These are phyloP conservation scores for Idaea dimidiata DNA, from an alignment of 2,888 invertebrate species.

Conservation along the genomic window DNA sequence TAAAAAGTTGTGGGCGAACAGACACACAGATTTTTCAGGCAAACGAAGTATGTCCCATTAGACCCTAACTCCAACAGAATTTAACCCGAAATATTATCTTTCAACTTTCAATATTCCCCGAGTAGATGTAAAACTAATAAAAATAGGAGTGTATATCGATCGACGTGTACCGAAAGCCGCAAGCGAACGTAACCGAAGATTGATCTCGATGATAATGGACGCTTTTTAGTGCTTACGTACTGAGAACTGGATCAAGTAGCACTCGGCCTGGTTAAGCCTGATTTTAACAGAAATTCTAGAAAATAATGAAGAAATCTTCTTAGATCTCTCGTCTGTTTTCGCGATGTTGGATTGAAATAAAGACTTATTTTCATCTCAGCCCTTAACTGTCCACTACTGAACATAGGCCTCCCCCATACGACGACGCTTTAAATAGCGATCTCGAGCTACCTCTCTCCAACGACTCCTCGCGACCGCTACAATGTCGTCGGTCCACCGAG, in stretches of 20 bases:
- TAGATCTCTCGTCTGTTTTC: neutral
- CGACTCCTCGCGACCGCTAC: too few species aligned
- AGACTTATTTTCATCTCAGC: too few species aligned
- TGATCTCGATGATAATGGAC: neutral
- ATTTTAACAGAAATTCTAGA: neutral
- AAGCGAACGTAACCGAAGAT: neutral
- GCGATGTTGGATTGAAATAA: too few species aligned
- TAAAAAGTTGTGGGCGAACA: too few species aligned
- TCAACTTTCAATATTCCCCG: neutral
- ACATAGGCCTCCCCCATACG: too few species aligned
- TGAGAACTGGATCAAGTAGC: neutral
- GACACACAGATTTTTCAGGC: too few species aligned
- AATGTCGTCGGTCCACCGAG: too few species aligned
- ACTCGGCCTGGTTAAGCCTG: neutral
- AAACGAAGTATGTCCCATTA: too few species aligned
- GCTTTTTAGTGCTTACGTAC: neutral
- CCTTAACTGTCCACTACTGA: too few species aligned
- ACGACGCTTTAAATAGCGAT: too few species aligned
- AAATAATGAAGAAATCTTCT: neutral
- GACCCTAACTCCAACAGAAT: too few species aligned
- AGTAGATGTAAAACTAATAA: neutral
- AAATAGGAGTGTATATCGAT: neutral
- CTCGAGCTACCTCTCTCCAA: too few species aligned
- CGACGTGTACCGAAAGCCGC: neutral
- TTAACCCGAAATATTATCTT: neutral